These are phyloP conservation scores for Eupithecia insigniata DNA, from an alignment of 2,888 invertebrate species.

Conservation along the genomic window DNA sequence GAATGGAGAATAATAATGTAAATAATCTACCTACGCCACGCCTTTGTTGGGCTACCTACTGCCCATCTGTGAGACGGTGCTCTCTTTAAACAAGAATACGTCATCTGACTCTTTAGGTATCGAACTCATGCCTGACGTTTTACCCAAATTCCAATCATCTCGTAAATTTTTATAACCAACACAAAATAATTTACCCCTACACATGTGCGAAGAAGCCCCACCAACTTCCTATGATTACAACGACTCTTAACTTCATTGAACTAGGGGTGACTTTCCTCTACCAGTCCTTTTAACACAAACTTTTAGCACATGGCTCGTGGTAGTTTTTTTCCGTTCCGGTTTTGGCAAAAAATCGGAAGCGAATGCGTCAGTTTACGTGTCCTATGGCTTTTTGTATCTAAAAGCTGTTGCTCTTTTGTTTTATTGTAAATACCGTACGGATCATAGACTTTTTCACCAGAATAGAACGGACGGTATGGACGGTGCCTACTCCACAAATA, in stretches of 20 bases:
- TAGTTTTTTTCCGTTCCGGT: conserved; percentile 27
- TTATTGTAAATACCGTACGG: background rate
- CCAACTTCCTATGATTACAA: conserved; percentile 14
- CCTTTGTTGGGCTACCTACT: no score
- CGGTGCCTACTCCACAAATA: no score
- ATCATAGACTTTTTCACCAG: no score
- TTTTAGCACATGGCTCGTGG: conserved; percentile 25
- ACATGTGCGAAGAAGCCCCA: conserved; percentile 30
- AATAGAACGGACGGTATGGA: no score
- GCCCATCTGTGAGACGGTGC: no score
- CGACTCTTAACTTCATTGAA: background rate
- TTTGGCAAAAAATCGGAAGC: conserved; percentile 32
- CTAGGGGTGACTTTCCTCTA: conserved; percentile 5
- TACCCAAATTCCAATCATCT: background rate
- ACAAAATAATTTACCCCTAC: conserved; percentile 4
- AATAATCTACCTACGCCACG: no score
- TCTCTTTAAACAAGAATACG: no score
- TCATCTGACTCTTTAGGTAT: no score
- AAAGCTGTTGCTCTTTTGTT: background rate
- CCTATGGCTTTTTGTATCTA: conserved; percentile 2
- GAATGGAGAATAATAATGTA: no score
- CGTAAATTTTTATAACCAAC: background rate
- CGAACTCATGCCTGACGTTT: background rate
- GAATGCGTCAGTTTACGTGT: conserved; percentile 25
- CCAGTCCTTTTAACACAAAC: conserved; percentile 20